A percentile compares a stretch with the other conserved stretches of the same genome.
Evolutionary conservation across 2,797 vertebrate genomes (phyloP).

Genomic region (Acomys russatus): DNA sequence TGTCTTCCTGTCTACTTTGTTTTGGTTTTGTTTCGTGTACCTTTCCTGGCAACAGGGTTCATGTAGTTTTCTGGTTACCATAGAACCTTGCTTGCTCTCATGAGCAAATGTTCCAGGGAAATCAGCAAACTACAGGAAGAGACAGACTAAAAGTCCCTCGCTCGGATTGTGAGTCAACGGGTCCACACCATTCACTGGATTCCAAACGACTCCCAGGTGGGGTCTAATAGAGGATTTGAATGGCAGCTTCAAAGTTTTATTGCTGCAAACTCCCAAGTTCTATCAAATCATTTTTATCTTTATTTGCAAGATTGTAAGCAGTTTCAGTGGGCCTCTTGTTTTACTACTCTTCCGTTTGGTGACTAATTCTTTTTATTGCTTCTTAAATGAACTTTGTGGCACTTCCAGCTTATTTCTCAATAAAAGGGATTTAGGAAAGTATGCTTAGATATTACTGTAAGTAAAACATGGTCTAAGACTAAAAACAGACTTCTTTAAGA

Average conservation of each 20-base stretch:
- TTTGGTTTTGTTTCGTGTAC: slow-evolving; percentile 81
- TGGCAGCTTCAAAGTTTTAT: slow-evolving; percentile 80
- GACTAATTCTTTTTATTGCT: slow-evolving; percentile 85
- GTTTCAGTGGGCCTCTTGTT: slow-evolving; percentile 82
- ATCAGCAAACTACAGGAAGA: slow-evolving; percentile 67
- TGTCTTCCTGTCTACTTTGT: slow-evolving; percentile 77
- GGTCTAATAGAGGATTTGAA: slow-evolving; percentile 72
- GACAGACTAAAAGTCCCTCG: slow-evolving; percentile 57
- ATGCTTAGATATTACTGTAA: slow-evolving; percentile 71
- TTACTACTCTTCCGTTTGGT: slow-evolving; percentile 79
- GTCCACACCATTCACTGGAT: slow-evolving; percentile 73
- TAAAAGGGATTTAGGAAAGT: slow-evolving; percentile 77
- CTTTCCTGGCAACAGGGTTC: slow-evolving; percentile 80
- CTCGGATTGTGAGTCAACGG: slow-evolving; percentile 77
- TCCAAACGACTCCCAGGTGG: slow-evolving; percentile 77
- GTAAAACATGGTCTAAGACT: neutral
- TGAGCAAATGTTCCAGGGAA: slow-evolving; percentile 54
- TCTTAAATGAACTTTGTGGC: slow-evolving; percentile 83
- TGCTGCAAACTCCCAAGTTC: slow-evolving; percentile 71
- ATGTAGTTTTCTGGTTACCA: slow-evolving; percentile 74
- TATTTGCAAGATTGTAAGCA: slow-evolving; percentile 81
- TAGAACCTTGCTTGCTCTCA: slow-evolving; percentile 61
- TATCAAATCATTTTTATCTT: slow-evolving; percentile 82
- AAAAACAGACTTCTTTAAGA: neutral
- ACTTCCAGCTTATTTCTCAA: slow-evolving; percentile 72